A percentile compares a stretch with the other conserved stretches of the same genome.
phyloP scores from a whole-genome alignment of 2,797 vertebrate species.

The Pseudochromis fuscus region DNA sequence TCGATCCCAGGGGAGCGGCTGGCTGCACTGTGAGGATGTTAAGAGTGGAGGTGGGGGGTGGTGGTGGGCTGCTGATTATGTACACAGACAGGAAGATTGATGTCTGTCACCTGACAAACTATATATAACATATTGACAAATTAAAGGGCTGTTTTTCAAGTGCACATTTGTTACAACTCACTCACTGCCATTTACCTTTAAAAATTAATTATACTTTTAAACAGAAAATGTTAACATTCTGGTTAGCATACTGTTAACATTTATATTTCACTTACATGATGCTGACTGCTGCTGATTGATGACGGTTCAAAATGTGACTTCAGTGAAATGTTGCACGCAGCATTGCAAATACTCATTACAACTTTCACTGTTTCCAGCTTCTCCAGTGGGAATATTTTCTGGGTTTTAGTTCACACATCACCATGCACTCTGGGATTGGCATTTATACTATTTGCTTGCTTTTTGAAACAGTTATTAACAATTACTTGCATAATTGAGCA shows the following conservation, averaged over 20 bases:
- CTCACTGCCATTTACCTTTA: not conserved
- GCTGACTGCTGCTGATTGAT: not conserved
- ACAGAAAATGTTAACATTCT: not conserved
- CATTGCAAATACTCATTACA: not conserved
- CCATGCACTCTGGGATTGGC: too few species aligned
- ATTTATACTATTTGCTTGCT: too few species aligned
- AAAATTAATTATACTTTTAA: not conserved
- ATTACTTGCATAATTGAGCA: not conserved
- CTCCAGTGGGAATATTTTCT: not conserved
- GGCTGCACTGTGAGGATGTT: slow-evolving; percentile 37
- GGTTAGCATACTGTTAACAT: too few species aligned
- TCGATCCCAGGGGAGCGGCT: slow-evolving; percentile 46
- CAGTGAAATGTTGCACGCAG: not conserved
- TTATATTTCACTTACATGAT: not conserved
- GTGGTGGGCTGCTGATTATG: slow-evolving; percentile 2
- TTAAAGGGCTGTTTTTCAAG: slow-evolving; percentile 16
- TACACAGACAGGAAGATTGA: slow-evolving; percentile 45
- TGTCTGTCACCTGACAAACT: slow-evolving; percentile 34
- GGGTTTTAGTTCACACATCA: not conserved
- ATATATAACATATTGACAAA: slow-evolving; percentile 13
- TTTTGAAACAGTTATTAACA: not conserved
- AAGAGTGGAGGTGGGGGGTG: slow-evolving; percentile 1
- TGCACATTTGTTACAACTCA: slow-evolving; percentile 25
- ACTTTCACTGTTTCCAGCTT: not conserved
- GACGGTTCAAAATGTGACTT: not conserved